Conservation (phyloP, 2,113 vertebrate species). For the Neolamprologus fasciatus region DNA sequence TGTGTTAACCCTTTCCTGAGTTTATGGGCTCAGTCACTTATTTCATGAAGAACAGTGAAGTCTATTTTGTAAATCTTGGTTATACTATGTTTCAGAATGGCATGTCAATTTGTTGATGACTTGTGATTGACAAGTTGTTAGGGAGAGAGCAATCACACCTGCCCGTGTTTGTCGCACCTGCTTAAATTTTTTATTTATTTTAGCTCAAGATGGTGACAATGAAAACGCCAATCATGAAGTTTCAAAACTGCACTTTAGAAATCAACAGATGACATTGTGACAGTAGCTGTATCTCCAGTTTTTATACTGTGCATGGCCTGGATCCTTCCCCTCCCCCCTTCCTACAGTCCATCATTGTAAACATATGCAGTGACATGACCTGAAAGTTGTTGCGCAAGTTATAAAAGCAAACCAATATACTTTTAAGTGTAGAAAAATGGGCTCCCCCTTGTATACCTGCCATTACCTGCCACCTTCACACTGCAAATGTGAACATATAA, state of each 20-base stretch:
- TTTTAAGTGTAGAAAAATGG: not conserved
- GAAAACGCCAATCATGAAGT: not conserved
- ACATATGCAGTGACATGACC: rapidly evolving
- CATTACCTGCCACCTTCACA: not conserved
- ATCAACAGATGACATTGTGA: not conserved
- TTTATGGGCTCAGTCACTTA: not conserved
- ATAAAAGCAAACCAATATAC: not conserved
- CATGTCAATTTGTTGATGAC: not conserved
- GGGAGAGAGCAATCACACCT: not conserved
- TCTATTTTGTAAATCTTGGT: not conserved
- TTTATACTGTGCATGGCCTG: not conserved
- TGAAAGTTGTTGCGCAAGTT: not conserved
- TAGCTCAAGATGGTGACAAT: not conserved
- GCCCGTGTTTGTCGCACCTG: not conserved
- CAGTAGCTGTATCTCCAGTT: not conserved
- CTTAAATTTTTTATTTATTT: rapidly evolving
- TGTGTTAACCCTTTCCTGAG: not conserved
- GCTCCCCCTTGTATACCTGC: not conserved
- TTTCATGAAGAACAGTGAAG: not conserved
- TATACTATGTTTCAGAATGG: not conserved
- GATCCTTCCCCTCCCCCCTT: not conserved
- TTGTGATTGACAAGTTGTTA: not conserved
- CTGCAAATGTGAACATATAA: not conserved
- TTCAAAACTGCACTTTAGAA: not conserved
- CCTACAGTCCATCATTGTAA: not conserved